Percentiles rank a stretch among this genome's conserved stretches.
These are phyloP conservation scores for Zhengitettix transpicula DNA, from an alignment of 2,888 invertebrate species.

Conservation along the genomic window DNA sequence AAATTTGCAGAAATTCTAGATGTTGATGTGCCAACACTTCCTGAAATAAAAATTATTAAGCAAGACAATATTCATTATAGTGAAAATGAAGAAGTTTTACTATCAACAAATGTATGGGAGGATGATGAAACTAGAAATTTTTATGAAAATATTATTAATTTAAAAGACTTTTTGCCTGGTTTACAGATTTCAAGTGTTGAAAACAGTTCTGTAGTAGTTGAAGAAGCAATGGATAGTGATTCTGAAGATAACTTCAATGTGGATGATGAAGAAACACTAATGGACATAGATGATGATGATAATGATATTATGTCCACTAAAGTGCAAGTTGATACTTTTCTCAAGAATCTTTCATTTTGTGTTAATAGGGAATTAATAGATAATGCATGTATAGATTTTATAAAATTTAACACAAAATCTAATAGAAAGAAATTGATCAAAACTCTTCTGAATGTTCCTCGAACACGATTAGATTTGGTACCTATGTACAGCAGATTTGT, in stretches of 20 bases:
- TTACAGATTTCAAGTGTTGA: not conserved
- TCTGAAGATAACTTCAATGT: slow-evolving; percentile 44
- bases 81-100: not conserved
- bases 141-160: slow-evolving; percentile 81
- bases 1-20: slow-evolving; percentile 75
- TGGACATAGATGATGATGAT: slow-evolving; percentile 22
- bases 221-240: slow-evolving; percentile 49
- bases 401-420: slow-evolving; percentile 84
- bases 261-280: slow-evolving; percentile 19
- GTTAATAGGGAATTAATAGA: slow-evolving; percentile 91
- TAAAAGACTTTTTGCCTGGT: slow-evolving; percentile 50
- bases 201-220: not conserved
- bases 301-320: slow-evolving; percentile 38
- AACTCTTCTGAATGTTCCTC: slow-evolving; percentile 75
- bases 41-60: slow-evolving; percentile 14
- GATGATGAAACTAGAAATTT: slow-evolving; percentile 90
- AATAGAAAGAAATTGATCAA: slow-evolving; percentile 82
- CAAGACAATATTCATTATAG: not conserved
- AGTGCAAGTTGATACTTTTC: slow-evolving; percentile 61
- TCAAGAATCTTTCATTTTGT: slow-evolving; percentile 77
- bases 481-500: slow-evolving; percentile 89
- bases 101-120: slow-evolving; percentile 46
- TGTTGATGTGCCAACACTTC: slow-evolving; percentile 56
- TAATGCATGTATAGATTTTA: slow-evolving; percentile 86
- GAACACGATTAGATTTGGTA: slow-evolving; percentile 81